Evolutionary conservation across 2,113 vertebrate genomes (phyloP), one percentile per base, ranked within the genome.

Genomic region (Periophthalmus modestus): DNA sequence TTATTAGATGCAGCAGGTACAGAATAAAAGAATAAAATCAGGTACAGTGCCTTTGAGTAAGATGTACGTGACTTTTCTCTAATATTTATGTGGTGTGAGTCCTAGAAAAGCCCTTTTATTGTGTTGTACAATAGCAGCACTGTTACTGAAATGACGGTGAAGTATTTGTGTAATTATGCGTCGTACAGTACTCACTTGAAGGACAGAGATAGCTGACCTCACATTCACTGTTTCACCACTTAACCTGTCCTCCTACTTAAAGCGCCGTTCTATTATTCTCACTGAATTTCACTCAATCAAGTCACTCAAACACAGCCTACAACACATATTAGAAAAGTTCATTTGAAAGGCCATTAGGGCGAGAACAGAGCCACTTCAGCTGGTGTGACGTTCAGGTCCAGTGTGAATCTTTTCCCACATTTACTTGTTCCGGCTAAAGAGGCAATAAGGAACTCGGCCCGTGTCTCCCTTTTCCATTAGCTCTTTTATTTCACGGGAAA

Each of bases 401-500:
- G 81, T 83, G 86, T 84, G 88, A 81, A 77, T 36, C 73, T 47
- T 62, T 70, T 90, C 78, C 75, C 71, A 83, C 75, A 66, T 74
- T 78, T 23, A 65, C 73, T 83, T 73, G 80, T 87, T 85, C 81
- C 79, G 82, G 85, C 82, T 83, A 85, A 81, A 82, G 79, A 66
- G 82, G 81, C 85, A 89, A 73, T 84, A 72, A 87, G 85, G 82
- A 93, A 91, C 74, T 83, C 81, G 83, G 90, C 84, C 81, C 74
- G 78, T 82, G 78, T 82, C 83, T 87, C 87, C 89, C 72, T 77
- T 93, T 93, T 92, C 91, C 89, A 93, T 94, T 92, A 93, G 85
- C 87, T 83, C 77, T 93, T 92, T 93, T 94, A 94, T 94, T 94
- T 94, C 93, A 94, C 83, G 91, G 92, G 85, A 90, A 93, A 94